phyloP scores from a whole-genome alignment of 2,888 invertebrate genomes.

The Cephus sareptanus region DNA sequence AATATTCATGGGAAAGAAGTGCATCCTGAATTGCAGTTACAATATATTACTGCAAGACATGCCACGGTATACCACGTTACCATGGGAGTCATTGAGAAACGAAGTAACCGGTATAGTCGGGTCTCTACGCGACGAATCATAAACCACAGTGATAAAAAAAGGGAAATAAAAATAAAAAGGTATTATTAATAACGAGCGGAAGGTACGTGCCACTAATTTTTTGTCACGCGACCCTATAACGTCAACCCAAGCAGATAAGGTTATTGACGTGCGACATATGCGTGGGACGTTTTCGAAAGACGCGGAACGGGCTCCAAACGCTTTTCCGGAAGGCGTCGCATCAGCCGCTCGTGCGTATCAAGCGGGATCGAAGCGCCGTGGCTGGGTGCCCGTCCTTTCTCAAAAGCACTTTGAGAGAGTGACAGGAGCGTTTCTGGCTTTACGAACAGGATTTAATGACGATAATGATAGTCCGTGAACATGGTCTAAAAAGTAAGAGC shows the following conservation, averaged over 20 bases:
- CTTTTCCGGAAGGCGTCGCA: background rate
- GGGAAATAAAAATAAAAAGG: background rate
- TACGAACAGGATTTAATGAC: background rate
- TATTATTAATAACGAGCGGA: constrained; percentile 2
- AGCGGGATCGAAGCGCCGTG: background rate
- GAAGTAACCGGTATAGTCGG: background rate
- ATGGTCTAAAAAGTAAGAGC: background rate
- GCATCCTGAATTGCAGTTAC: background rate
- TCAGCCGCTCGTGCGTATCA: background rate
- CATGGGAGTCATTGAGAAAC: background rate
- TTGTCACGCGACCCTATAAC: background rate
- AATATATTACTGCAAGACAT: background rate
- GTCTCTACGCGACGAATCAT: background rate
- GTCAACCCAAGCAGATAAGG: background rate
- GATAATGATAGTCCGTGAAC: background rate
- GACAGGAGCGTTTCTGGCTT: background rate
- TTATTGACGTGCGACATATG: constrained; percentile 5
- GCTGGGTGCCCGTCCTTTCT: background rate
- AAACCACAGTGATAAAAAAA: background rate
- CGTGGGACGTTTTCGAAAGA: constrained; percentile 4
- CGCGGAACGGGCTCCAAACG: background rate
- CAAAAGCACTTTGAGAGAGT: background rate
- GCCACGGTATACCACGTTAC: background rate
- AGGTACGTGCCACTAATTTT: background rate
- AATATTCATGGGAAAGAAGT: background rate